A percentile compares a stretch with the other conserved stretches of the same genome.
phyloP scores from a whole-genome alignment of 2,888 invertebrate species.

The Drosophila picticornis region DNA sequence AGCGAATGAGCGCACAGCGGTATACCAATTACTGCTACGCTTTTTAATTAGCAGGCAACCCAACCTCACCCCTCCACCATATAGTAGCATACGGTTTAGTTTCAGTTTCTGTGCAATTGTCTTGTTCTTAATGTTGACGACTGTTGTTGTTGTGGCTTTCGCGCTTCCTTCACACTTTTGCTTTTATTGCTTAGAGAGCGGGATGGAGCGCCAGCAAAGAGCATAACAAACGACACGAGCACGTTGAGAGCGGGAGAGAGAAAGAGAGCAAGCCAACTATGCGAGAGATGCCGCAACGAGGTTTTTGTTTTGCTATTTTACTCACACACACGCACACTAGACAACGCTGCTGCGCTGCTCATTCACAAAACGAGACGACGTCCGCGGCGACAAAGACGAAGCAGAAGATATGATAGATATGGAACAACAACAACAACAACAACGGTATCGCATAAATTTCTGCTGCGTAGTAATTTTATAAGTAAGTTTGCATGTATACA shows the following conservation, averaged over 20 bases:
- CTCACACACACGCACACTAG: conserved; percentile 57
- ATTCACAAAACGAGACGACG: conserved; percentile 69
- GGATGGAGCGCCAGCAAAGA: conserved; percentile 17
- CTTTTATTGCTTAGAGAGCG: conserved; percentile 47
- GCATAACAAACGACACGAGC: conserved; percentile 30
- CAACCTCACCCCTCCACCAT: conserved; percentile 3
- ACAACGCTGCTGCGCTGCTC: conserved; percentile 54
- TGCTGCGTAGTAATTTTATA: conserved; percentile 78
- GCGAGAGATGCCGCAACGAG: conserved; percentile 52
- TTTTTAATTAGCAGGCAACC: conserved; percentile 71
- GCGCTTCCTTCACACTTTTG: conserved; percentile 63
- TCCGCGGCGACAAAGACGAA: conserved; percentile 52
- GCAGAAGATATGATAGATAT: conserved; percentile 78
- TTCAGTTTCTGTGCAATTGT: conserved; percentile 48
- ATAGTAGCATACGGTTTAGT: conserved; percentile 27
- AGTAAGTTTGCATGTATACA: conserved; percentile 42
- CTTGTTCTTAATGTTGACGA: conserved; percentile 34
- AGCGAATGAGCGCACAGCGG: conserved; percentile 63
- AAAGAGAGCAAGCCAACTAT: conserved; percentile 13
- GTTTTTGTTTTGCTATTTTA: conserved; percentile 62
- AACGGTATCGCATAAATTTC: conserved; percentile 77
- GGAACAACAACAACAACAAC: conserved; percentile 65
- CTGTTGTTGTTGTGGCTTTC: conserved; percentile 51
- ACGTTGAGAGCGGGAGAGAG: conserved; percentile 20
- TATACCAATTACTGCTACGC: conserved; percentile 76